Conservation (phyloP, 2,113 vertebrate genomes). For the Australoheros scitulus region DNA sequence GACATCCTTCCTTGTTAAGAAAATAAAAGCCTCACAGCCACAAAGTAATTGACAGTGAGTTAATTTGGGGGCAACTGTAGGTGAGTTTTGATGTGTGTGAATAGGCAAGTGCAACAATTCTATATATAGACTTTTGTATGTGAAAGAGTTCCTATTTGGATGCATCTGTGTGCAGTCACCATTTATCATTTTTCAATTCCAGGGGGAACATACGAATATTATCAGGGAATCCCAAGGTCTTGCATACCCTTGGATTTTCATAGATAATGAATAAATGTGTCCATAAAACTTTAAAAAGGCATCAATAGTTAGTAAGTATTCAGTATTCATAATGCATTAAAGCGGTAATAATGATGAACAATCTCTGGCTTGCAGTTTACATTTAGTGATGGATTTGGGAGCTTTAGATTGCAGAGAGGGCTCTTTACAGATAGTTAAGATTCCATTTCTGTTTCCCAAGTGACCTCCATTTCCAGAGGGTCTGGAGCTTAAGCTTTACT, state of each 20-base stretch:
- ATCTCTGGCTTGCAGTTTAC: constrained; percentile 56
- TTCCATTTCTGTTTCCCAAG: constrained; percentile 69
- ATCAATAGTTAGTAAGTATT: constrained; percentile 15
- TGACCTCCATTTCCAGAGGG: constrained; percentile 67
- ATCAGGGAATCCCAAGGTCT: constrained; percentile 6
- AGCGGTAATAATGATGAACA: constrained; percentile 60
- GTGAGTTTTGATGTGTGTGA: constrained; percentile 11
- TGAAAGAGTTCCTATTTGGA: neutral
- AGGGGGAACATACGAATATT: neutral
- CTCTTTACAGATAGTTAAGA: constrained; percentile 71
- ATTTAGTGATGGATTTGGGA: constrained; percentile 58
- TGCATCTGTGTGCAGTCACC: neutral
- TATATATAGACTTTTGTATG: neutral
- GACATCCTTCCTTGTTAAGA: constrained; percentile 57
- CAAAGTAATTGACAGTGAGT: constrained; percentile 49
- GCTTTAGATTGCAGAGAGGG: constrained; percentile 46
- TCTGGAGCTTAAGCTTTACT: constrained; percentile 56
- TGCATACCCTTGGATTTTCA: neutral
- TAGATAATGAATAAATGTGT: constrained; percentile 17
- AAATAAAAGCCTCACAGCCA: constrained; percentile 55
- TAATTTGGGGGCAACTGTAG: constrained; percentile 20
- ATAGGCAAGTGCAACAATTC: neutral
- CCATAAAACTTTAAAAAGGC: constrained; percentile 36
- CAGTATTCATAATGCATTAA: constrained; percentile 37
- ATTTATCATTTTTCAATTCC: neutral